Evolutionary conservation across 2,113 vertebrate species (phyloP).

Genomic region (Hydrochoerus hydrochaeris): DNA sequence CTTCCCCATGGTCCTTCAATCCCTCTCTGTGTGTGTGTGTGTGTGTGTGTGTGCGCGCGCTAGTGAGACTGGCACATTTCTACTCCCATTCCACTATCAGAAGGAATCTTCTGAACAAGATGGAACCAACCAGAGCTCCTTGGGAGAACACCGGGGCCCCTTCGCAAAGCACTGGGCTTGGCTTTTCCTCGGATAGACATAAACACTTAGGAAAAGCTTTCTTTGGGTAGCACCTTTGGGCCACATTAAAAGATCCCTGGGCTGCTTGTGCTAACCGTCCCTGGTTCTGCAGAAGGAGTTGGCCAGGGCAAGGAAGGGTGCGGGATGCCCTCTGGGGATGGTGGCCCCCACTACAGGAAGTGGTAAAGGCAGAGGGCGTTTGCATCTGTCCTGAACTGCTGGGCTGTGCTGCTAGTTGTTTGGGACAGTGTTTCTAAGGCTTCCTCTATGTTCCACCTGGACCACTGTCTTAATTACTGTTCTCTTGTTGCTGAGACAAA

Average conservation of each 20-base stretch:
- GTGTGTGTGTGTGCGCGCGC: accelerated
- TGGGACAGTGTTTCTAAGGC: neutral
- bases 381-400: accelerated
- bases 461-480: neutral
- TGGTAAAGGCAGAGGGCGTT: accelerated
- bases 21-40: neutral
- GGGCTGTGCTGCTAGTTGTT: accelerated
- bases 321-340: accelerated
- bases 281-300: accelerated
- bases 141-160: slow-evolving; percentile 39
- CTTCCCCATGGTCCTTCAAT: neutral
- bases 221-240: neutral
- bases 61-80: neutral
- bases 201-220: neutral
- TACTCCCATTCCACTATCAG: slow-evolving; percentile 22
- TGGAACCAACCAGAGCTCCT: neutral
- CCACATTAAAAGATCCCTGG: neutral
- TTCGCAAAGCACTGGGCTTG: neutral
- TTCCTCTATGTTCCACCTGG: accelerated
- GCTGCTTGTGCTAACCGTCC: neutral
- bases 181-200: neutral
- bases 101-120: neutral
- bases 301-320: accelerated
- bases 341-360: neutral
- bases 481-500: neutral